phyloP scores from a whole-genome alignment of 2,888 invertebrate species.

The Aleiodes testaceus region DNA sequence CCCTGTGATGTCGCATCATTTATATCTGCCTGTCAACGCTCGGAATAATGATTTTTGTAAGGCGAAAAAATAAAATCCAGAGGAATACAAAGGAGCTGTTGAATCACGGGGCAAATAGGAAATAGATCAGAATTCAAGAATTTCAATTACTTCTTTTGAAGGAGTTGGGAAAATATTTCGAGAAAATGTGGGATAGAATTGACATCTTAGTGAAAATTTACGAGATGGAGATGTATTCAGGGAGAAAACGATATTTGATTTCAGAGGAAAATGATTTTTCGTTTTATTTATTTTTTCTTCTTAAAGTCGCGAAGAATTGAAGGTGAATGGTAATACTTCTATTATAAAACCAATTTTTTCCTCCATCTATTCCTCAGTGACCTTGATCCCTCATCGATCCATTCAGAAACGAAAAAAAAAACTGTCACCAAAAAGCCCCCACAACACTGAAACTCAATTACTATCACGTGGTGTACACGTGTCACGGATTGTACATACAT shows the following conservation, averaged over 20 bases:
- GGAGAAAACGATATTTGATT: too few species aligned
- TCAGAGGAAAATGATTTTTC: too few species aligned
- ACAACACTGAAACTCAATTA: slow-evolving; percentile 54
- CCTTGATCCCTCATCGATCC: slow-evolving; percentile 16
- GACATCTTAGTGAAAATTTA: too few species aligned
- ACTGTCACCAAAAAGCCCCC: slow-evolving; percentile 20
- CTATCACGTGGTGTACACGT: slow-evolving; percentile 52
- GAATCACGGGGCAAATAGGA: neutral
- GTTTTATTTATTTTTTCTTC: too few species aligned
- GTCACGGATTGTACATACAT: slow-evolving; percentile 40
- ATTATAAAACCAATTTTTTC: too few species aligned
- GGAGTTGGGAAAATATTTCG: too few species aligned
- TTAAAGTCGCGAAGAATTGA: too few species aligned
- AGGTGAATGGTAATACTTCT: too few species aligned
- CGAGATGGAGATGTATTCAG: too few species aligned
- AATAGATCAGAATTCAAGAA: neutral
- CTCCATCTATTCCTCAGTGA: neutral
- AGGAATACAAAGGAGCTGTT: slow-evolving; percentile 2
- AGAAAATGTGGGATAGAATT: too few species aligned
- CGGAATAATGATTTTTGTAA: slow-evolving; percentile 19
- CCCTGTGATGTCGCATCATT: slow-evolving; percentile 8
- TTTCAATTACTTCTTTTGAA: too few species aligned
- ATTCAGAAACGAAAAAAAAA: neutral
- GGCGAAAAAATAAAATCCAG: neutral
- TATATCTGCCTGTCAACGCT: slow-evolving; percentile 19